A percentile compares a stretch with the other conserved stretches of the same genome.
Conservation (phyloP, 1,140 invertebrate species). For the Plutomurus gul region DNA sequence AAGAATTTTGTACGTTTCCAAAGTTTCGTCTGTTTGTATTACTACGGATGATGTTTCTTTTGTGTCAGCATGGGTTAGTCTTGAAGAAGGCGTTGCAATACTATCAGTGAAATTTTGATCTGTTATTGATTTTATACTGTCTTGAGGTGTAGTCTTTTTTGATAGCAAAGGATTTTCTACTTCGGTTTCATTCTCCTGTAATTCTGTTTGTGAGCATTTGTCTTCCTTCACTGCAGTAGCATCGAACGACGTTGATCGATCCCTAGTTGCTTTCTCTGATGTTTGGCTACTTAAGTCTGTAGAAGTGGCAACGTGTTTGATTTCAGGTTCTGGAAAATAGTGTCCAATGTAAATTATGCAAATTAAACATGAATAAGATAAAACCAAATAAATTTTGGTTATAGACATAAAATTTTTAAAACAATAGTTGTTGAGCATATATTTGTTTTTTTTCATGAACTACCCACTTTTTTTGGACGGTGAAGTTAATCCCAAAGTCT, state of each 20-base stretch:
- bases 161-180: too few relatives aligned
- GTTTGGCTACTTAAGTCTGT: background rate
- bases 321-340: background rate
- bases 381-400: too few relatives aligned
- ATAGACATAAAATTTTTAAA: too few relatives aligned
- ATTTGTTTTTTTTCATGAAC: too few relatives aligned
- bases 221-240: too few relatives aligned
- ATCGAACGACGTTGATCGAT: too few relatives aligned
- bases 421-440: too few relatives aligned
- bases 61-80: background rate
- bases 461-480: background rate
- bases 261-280: background rate
- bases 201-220: too few relatives aligned
- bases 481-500: background rate
- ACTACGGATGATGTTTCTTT: slow-evolving; percentile 34
- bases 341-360: background rate
- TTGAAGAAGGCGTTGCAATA: background rate
- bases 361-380: background rate
- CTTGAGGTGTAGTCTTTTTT: too few relatives aligned
- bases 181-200: too few relatives aligned
- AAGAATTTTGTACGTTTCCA: slow-evolving; percentile 44
- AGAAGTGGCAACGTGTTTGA: background rate
- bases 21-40: slow-evolving; percentile 49
- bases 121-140: too few relatives aligned
- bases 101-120: too few relatives aligned